These are phyloP conservation scores for Argyresthia albistria DNA, from an alignment of 2,888 invertebrate genomes.

Conservation along the genomic window DNA sequence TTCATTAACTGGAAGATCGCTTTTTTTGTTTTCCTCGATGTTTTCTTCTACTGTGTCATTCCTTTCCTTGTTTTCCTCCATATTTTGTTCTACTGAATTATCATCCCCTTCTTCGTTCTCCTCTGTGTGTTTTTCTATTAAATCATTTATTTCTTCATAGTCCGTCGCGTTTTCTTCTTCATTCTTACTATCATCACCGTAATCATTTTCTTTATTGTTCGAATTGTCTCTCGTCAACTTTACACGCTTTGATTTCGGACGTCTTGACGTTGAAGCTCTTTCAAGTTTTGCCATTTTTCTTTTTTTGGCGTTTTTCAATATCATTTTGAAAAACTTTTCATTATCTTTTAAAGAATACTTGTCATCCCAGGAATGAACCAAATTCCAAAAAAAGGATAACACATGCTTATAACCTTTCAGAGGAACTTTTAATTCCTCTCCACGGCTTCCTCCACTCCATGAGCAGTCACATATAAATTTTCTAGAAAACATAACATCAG, in stretches of 20 bases:
- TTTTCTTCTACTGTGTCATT: no score
- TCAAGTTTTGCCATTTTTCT: conserved; percentile 2
- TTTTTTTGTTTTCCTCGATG: no score
- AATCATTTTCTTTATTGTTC: no score
- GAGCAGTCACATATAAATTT: conserved; percentile 6
- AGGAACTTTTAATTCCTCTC: conserved; percentile 5
- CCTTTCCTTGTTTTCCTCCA: no score
- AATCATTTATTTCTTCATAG: no score
- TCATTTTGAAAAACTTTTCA: conserved; percentile 6
- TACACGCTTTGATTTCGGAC: neutral
- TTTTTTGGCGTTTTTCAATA: conserved; percentile 6
- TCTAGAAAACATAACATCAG: conserved; percentile 7
- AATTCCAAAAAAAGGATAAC: conserved; percentile 6
- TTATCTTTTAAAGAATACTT: conserved; percentile 7
- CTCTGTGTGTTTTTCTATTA: no score
- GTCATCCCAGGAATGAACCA: conserved; percentile 5
- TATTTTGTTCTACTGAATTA: no score
- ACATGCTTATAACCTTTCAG: conserved; percentile 6
- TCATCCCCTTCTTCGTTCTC: no score
- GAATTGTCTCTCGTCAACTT: no score
- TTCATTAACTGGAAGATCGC: no score
- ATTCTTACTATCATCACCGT: no score
- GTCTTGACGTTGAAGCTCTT: conserved; percentile 3
- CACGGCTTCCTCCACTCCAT: conserved; percentile 8
- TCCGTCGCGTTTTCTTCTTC: no score